Evolutionary conservation across 2,888 invertebrate species (phyloP).

Genomic region (Mesopsocus fuscifrons): DNA sequence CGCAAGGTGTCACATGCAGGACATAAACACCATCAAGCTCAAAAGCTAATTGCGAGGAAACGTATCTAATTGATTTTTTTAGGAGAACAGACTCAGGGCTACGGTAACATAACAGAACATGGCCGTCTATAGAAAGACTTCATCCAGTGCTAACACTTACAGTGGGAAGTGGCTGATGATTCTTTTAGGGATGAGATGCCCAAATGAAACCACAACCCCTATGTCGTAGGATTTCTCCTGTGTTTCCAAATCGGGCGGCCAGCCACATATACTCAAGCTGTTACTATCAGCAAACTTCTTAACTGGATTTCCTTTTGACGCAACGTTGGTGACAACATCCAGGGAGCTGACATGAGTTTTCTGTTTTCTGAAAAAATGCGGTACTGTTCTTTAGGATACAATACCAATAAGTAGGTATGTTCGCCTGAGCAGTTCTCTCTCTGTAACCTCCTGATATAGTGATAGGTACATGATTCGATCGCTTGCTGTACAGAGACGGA

Average conservation of each 20-base stretch:
- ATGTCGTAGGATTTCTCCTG: conserved; percentile 48
- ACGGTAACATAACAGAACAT: conserved; percentile 6
- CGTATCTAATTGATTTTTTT: too few species aligned
- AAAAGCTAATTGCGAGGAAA: too few species aligned
- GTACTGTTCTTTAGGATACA: conserved; percentile 1
- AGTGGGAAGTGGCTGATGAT: conserved; percentile 60
- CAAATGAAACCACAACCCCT: conserved; percentile 86
- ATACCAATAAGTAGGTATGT: too few species aligned
- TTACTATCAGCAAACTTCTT: conserved; percentile 43
- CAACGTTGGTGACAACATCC: conserved; percentile 52
- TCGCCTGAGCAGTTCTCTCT: too few species aligned
- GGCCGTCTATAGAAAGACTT: too few species aligned
- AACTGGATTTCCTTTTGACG: conserved; percentile 40
- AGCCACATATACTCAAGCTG: conserved; percentile 38
- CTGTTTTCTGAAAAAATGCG: conserved; percentile 29
- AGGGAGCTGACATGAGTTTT: conserved; percentile 32
- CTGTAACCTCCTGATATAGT: too few species aligned
- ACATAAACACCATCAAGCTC: too few species aligned
- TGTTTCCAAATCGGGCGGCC: conserved; percentile 37
- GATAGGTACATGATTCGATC: too few species aligned
- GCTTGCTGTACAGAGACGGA: too few species aligned
- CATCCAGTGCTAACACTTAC: too few species aligned
- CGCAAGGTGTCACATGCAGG: too few species aligned
- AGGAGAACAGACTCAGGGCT: too few species aligned
- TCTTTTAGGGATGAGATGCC: conserved; percentile 62